Percentiles rank a stretch among this genome's conserved stretches.
phyloP scores from a whole-genome alignment of 2,888 invertebrate genomes.

The Phytoseiulus persimilis region DNA sequence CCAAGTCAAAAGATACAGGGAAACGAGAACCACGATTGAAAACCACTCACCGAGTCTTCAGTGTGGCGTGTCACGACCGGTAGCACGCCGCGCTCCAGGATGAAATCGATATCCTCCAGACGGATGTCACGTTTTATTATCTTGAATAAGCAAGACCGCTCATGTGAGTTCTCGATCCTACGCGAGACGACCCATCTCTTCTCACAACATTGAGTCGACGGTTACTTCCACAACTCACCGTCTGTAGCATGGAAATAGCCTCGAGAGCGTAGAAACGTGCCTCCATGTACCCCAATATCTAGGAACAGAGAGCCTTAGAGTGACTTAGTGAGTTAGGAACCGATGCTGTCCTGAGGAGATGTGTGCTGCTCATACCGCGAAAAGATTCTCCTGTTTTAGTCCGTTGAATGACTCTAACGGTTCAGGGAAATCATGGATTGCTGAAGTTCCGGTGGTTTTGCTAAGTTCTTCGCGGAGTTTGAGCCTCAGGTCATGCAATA shows the following conservation, averaged over 20 bases:
- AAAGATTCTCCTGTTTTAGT: not conserved
- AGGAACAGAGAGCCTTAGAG: not conserved
- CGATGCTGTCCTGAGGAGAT: not conserved
- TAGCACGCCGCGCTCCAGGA: not conserved
- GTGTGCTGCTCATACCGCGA: not conserved
- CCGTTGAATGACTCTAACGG: not conserved
- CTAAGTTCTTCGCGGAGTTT: not conserved
- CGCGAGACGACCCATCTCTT: not conserved
- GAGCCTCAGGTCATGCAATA: not conserved
- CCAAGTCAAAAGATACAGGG: no score
- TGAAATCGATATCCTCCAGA: constrained; percentile 23
- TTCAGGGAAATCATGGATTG: not conserved
- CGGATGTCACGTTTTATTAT: not conserved
- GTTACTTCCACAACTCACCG: not conserved
- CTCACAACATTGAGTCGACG: not conserved
- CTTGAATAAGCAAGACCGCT: constrained; percentile 12
- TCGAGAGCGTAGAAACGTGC: not conserved
- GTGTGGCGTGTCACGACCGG: not conserved
- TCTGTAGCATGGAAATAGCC: not conserved
- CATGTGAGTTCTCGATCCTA: no score
- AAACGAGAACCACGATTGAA: no score
- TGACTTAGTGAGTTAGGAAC: no score
- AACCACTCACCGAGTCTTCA: not conserved
- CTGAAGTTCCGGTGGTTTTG: not conserved
- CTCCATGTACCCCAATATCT: constrained; percentile 22